Percentiles rank a stretch among this genome's conserved stretches.
These are phyloP conservation scores for Formica selysi DNA, from an alignment of 1,140 invertebrate genomes.

Conservation along the genomic window DNA sequence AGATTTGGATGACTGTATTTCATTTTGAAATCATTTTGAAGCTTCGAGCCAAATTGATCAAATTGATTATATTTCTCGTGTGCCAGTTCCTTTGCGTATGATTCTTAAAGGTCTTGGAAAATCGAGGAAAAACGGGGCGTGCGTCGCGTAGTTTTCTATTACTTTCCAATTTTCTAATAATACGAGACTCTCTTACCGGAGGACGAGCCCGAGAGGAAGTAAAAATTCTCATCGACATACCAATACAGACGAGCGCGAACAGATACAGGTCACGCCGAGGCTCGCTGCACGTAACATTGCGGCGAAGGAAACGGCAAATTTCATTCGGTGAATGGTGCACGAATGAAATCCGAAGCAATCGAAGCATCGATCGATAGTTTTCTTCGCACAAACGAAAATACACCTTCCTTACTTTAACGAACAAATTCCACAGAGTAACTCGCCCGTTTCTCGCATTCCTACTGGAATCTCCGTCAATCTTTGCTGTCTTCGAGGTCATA, in stretches of 20 bases:
- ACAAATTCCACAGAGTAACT: constrained; percentile 25
- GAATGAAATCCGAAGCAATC: constrained; percentile 27
- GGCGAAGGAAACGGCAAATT: not conserved
- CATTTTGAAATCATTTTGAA: not conserved
- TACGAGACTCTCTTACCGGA: constrained; percentile 13
- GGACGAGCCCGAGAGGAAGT: not conserved
- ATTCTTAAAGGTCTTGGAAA: constrained; percentile 49
- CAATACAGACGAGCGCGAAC: constrained; percentile 25
- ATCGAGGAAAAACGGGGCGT: constrained; percentile 9
- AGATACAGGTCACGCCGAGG: constrained; percentile 28
- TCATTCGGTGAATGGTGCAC: not conserved
- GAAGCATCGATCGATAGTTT: constrained; percentile 9
- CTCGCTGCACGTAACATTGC: constrained; percentile 28
- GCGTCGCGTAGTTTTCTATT: constrained; percentile 46
- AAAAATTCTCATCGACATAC: constrained; percentile 42
- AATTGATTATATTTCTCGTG: not conserved
- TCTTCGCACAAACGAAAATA: constrained; percentile 3
- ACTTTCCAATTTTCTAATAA: constrained; percentile 63
- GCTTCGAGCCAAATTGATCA: constrained; percentile 15
- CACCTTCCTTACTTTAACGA: constrained; percentile 25
- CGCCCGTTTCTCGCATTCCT: constrained; percentile 9
- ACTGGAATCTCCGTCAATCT: not conserved
- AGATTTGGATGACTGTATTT: not conserved
- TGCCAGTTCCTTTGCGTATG: not conserved
- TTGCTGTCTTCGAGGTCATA: not conserved